Percentiles rank a stretch among this genome's conserved stretches.
These are phyloP conservation scores for Neria commutata DNA, from an alignment of 2,888 invertebrate genomes.

Conservation along the genomic window DNA sequence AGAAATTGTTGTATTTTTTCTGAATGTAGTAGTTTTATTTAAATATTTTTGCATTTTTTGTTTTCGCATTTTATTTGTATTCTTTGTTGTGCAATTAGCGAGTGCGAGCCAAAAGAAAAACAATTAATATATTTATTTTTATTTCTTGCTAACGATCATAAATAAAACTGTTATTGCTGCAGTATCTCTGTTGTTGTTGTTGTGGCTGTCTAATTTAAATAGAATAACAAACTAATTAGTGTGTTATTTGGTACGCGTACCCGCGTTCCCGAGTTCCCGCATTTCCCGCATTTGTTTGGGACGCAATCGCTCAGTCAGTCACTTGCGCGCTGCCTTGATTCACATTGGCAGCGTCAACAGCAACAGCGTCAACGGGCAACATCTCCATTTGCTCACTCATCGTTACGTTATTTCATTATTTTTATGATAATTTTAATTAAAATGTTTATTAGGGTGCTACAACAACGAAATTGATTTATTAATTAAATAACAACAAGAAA, in stretches of 20 bases:
- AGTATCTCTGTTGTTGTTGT: background rate
- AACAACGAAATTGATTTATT: conserved; percentile 47
- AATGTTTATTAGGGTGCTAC: conserved; percentile 32
- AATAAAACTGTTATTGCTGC: background rate
- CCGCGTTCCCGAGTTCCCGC: too few species aligned
- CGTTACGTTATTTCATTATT: conserved; percentile 28
- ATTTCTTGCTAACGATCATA: conserved; percentile 5
- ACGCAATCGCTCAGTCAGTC: too few species aligned
- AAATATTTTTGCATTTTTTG: too few species aligned
- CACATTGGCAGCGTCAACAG: background rate
- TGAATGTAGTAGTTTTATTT: too few species aligned
- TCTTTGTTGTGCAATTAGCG: background rate
- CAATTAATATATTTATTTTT: background rate
- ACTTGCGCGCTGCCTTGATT: too few species aligned
- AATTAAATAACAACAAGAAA: conserved; percentile 41
- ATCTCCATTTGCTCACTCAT: background rate
- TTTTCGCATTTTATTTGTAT: background rate
- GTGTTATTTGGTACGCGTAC: conserved; percentile 11
- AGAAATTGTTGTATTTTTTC: too few species aligned
- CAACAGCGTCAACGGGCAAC: background rate
- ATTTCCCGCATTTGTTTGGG: too few species aligned
- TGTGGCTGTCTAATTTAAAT: conserved; percentile 33
- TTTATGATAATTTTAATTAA: conserved; percentile 46
- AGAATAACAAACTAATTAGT: conserved; percentile 50
- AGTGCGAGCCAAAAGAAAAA: background rate